Evolutionary conservation across 2,113 vertebrate genomes (phyloP).

Genomic region (Malurus elegans): DNA sequence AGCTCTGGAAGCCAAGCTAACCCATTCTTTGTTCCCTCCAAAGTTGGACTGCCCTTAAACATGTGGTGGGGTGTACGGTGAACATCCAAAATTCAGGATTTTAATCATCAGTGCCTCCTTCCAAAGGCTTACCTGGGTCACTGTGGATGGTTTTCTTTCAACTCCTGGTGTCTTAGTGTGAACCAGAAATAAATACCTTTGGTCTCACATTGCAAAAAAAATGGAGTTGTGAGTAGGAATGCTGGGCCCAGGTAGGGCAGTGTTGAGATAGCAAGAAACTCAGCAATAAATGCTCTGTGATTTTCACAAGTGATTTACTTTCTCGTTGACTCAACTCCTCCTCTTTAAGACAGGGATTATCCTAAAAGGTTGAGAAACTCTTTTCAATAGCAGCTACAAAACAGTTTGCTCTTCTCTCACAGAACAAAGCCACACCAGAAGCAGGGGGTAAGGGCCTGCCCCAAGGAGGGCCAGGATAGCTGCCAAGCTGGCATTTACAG

Average conservation of each 20-base stretch:
- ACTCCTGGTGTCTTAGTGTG: not conserved
- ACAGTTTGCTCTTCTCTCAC: constrained; percentile 3
- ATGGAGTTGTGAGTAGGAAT: not conserved
- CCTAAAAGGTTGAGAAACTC: constrained; percentile 8
- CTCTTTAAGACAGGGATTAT: constrained; percentile 34
- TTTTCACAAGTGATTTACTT: constrained; percentile 3
- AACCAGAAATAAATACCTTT: not conserved
- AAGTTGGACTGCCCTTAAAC: not conserved
- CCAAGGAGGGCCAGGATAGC: not conserved
- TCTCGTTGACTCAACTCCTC: not conserved
- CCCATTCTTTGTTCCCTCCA: constrained; percentile 33
- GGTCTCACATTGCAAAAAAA: not conserved
- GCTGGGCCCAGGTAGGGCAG: not conserved
- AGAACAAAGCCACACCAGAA: constrained; percentile 2
- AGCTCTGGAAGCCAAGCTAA: constrained; percentile 47
- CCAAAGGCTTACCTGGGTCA: not conserved
- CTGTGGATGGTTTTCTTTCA: not conserved
- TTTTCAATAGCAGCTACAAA: constrained; percentile 35
- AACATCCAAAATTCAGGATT: not conserved
- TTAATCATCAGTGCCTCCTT: not conserved
- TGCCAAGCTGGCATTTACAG: constrained; percentile 48
- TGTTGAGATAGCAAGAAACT: not conserved
- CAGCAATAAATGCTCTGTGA: not conserved
- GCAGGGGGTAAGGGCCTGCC: constrained; percentile 15
- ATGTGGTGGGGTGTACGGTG: not conserved